Evolutionary conservation across 1,140 invertebrate species (phyloP), one percentile per base, ranked within the genome.

Genomic region (Ceratina australensis): DNA sequence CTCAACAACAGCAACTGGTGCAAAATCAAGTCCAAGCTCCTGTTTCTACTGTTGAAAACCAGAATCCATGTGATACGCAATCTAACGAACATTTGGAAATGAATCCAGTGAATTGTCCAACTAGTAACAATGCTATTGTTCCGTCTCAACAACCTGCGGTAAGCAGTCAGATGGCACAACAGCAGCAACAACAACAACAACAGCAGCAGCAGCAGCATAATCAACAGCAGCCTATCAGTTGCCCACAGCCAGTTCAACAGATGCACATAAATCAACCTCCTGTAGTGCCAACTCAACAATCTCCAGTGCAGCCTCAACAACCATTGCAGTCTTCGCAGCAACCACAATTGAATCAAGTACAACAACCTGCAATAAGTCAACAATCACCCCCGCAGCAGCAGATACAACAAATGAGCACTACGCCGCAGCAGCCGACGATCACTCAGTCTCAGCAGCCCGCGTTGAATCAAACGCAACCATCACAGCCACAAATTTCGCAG

Each of bases 1-100:
- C 89, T 42, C 89, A 90, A 42, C 89, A 90, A 28, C 81, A 80
- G 66, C 85, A 81, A 26, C 54, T 83, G 16, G 71, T 86, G 2
- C 65, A 71, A 18, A 84, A 54, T 63, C 78, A 79, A 18, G 64
- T 83, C 13, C 82, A 78, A 24, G 87, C 80, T 71, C 80, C 89
- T 8, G 84, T 86, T 54, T 83, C 89, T 20, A 86, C 78, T 59
- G 86, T 88, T 16, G 91, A 92, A 15, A 87, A 66, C 78, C 76
- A 89, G 87, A 63, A 50, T 83, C 18, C 73, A 13, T 86, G 89
- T 8, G 90, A 92, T 59, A 84, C 85, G 0, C 88, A 89, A 20
- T 73, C 76, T 5, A 87, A 82, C 56, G 91, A 92, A 68, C 82
- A 81, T 60, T 28, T 83, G 7, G 90, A 90, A 18, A 80, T 90